Conservation (phyloP, 1,140 invertebrate species). For the Oreohelix idahoensis region DNA sequence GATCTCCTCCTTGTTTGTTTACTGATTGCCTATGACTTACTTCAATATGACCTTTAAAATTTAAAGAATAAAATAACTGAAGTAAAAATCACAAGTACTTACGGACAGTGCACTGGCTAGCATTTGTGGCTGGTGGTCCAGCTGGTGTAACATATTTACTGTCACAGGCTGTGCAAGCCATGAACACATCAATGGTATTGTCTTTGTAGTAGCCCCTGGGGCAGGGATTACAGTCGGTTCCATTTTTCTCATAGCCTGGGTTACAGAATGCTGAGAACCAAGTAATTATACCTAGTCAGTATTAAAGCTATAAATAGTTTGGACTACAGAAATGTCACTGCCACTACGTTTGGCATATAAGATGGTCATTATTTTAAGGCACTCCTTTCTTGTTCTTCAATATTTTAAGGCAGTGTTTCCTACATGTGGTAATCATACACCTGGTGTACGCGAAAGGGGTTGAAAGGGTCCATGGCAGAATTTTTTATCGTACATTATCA, state of each 20-base stretch:
- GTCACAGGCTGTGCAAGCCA: conserved; percentile 44
- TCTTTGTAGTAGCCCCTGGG: conserved; percentile 53
- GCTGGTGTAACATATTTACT: conserved; percentile 28
- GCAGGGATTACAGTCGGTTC: conserved; percentile 40
- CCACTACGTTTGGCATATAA: no score
- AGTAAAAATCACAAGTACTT: conserved; percentile 22
- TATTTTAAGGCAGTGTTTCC: no score
- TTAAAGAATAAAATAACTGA: no score
- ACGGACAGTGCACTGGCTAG: conserved; percentile 34
- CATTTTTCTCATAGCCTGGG: conserved; percentile 50
- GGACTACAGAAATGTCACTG: not conserved
- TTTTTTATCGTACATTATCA: no score
- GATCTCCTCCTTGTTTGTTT: no score
- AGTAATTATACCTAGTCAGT: not conserved
- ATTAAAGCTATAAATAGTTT: not conserved
- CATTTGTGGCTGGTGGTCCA: conserved; percentile 8
- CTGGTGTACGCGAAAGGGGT: no score
- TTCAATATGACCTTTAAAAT: no score
- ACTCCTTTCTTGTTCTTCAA: no score
- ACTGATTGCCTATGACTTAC: no score
- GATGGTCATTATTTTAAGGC: no score
- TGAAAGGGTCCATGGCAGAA: no score
- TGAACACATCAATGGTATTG: conserved; percentile 46
- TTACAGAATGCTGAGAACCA: conserved; percentile 46
- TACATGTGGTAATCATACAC: no score